Percentiles rank a stretch among this genome's conserved stretches.
phyloP scores from a whole-genome alignment of 2,113 vertebrate species.

The Orthonyx spaldingii region DNA sequence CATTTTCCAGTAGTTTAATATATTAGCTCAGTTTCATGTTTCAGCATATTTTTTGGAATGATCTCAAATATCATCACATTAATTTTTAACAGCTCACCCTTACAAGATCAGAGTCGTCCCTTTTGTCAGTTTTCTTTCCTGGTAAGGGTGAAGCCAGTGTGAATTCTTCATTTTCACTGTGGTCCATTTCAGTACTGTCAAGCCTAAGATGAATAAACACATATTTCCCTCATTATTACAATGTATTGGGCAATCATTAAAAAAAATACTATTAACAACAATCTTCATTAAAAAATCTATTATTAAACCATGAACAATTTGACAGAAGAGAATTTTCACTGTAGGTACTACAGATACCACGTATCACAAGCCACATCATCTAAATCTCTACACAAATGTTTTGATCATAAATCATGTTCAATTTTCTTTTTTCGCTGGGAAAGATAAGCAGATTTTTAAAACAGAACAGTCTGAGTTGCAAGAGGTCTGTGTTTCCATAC shows the following conservation, averaged over 20 bases:
- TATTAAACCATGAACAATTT: neutral
- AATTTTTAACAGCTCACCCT: slow-evolving; percentile 68
- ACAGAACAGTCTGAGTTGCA: neutral
- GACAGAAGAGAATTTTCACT: neutral
- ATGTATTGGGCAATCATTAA: neutral
- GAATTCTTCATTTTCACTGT: slow-evolving; percentile 96
- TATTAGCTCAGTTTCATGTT: neutral
- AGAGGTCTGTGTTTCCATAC: neutral
- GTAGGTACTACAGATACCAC: neutral
- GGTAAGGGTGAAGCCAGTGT: slow-evolving; percentile 79
- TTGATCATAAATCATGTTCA: neutral
- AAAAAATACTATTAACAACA: neutral
- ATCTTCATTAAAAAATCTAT: neutral
- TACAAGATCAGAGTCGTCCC: slow-evolving; percentile 82
- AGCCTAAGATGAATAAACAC: slow-evolving; percentile 71
- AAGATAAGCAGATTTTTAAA: neutral
- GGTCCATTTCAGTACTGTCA: slow-evolving; percentile 91
- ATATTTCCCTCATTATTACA: neutral
- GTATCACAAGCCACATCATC: neutral
- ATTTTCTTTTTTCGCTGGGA: neutral
- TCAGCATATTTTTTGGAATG: neutral
- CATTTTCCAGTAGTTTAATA: neutral
- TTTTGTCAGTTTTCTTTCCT: slow-evolving; percentile 80
- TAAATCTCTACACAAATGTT: neutral
- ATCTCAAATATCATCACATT: neutral